A percentile compares a stretch with the other conserved stretches of the same genome.
Evolutionary conservation across 2,888 invertebrate genomes (phyloP).

Genomic region (Aromia moschata): DNA sequence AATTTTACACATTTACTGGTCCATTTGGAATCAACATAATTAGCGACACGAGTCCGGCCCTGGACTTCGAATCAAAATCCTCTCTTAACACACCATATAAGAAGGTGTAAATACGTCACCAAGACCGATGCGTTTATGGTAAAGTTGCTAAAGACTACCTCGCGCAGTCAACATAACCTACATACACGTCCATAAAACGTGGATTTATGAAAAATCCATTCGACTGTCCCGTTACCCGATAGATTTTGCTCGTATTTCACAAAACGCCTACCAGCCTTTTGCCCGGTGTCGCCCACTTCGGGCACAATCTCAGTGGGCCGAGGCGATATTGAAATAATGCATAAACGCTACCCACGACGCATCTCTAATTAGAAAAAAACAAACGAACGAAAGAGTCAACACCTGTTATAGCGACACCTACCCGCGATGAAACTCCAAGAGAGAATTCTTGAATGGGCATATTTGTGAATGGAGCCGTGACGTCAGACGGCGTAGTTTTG

Average conservation of each 20-base stretch:
- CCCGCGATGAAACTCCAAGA: not conserved
- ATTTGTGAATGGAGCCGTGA: not conserved
- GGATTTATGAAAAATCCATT: conserved; percentile 4
- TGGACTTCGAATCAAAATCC: no score
- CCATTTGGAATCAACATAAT: no score
- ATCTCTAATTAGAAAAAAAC: conserved; percentile 11
- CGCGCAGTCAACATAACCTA: not conserved
- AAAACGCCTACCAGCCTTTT: conserved; percentile 7
- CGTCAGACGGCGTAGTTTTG: not conserved
- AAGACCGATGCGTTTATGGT: not conserved
- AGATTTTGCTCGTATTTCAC: conserved; percentile 4
- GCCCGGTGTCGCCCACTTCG: not conserved
- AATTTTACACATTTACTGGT: no score
- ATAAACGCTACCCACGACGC: conserved; percentile 15
- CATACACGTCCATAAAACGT: conserved; percentile 4
- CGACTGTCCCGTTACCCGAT: not conserved
- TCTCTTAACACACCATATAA: no score
- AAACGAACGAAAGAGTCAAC: conserved; percentile 13
- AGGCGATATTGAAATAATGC: conserved; percentile 19
- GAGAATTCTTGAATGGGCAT: conserved; percentile 3
- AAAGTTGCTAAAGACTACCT: not conserved
- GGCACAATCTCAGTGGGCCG: conserved; percentile 1
- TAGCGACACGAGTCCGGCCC: no score
- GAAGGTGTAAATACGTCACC: no score
- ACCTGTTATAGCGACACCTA: conserved; percentile 5